A percentile compares a stretch with the other conserved stretches of the same genome.
phyloP scores from a whole-genome alignment of 2,113 vertebrate genomes.

The Rousettus leschenaultii region DNA sequence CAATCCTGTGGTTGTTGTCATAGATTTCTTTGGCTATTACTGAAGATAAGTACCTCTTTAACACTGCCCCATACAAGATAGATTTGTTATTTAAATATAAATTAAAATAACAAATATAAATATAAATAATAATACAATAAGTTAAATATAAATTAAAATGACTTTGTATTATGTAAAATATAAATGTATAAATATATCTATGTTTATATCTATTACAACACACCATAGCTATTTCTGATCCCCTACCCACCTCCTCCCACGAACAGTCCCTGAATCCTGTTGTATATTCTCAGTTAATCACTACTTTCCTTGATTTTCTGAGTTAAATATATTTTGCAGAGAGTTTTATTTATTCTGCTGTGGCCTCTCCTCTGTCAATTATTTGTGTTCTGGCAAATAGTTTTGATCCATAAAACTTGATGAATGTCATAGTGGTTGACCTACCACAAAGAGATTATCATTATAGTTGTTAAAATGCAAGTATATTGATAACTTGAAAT shows the following conservation, averaged over 20 bases:
- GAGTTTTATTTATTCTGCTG: background rate
- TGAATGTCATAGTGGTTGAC: background rate
- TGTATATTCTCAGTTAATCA: background rate
- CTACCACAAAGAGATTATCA: background rate
- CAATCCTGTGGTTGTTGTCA: background rate
- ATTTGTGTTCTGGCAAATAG: background rate
- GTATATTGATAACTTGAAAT: background rate
- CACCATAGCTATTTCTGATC: background rate
- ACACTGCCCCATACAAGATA: background rate
- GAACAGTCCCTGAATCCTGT: background rate
- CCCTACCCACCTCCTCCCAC: fast-evolving
- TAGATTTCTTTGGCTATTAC: background rate
- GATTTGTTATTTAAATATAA: background rate
- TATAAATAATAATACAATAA: background rate
- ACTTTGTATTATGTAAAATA: background rate
- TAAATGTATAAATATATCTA: background rate
- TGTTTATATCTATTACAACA: background rate
- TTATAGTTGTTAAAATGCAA: background rate
- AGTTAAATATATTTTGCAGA: background rate
- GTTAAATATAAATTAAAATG: background rate
- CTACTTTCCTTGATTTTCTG: background rate
- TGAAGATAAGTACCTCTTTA: background rate
- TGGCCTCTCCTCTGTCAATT: background rate
- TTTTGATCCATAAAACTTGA: background rate
- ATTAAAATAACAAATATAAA: background rate